Base-by-base conservation (phyloP, 2,888 invertebrate genomes). In the Pseudococcus jackbeardsleyi region DNA sequence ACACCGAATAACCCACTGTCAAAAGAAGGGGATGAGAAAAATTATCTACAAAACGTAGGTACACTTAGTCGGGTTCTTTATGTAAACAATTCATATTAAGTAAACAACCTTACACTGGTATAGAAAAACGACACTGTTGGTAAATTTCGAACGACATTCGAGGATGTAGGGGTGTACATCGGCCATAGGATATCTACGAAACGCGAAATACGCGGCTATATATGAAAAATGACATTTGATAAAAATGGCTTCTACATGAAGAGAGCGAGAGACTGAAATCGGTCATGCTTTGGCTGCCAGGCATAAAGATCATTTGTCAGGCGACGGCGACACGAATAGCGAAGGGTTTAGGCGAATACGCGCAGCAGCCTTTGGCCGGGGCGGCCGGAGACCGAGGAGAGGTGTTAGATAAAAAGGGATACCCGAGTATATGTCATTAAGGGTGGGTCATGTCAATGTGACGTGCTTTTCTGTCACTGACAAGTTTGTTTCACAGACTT, bases 371-470 rank as follows among this genome's bases (percentile, higher is more conserved):
- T 33, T 33, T 33, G 42, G 84, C 17, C 22, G n/a, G 19, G 82
- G 7, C n/a, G 26, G 26, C 26, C 26, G 26, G 26, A 33, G 26
- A 3, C 26, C 26, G 26, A 33, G 26, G 26, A 33, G 26, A 33
- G 26, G 26, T 33, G 26, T 33, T 9, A 33, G 59, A 85, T 59
- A 85, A 85, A 86, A 86, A 86, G 86, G 68, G 86, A 86, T 79
- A 79, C 79, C 64, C 68, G 86, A 86, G 86, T 86, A 86, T 86
- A 86, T 86, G 86, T 68, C 86, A 86, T 86, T 86, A 86, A 86
- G 86, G 86, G 86, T 86, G 86, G 86, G 86, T 86, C 86, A 86
- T 86, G 86, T 86, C 86, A 86, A 86, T 86, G 86, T 86, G 86
- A 86, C 86, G 86, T 64, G 86, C 86, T 86, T 86, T 72, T 86